phyloP scores from a whole-genome alignment of 2,113 vertebrate species.

The Corynorhinus townsendii region DNA sequence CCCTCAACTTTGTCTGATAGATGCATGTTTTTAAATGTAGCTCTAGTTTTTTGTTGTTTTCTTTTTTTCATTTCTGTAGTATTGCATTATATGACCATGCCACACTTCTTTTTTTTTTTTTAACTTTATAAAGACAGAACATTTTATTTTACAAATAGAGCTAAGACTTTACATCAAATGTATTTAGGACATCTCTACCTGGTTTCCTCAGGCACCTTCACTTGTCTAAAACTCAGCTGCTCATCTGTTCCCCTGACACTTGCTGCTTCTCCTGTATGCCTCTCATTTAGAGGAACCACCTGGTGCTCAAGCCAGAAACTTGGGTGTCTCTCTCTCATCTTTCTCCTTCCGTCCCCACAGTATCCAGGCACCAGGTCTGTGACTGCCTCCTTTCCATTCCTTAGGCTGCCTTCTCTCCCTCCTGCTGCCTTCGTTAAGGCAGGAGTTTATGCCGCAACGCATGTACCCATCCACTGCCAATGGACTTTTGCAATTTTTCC shows the following conservation, averaged over 20 bases:
- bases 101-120: not conserved
- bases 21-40: not conserved
- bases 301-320: not conserved
- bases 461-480: not conserved
- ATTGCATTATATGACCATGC: not conserved
- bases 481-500: not conserved
- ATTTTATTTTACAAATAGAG: conserved; percentile 27
- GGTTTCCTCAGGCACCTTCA: not conserved
- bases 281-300: not conserved
- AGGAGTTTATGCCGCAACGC: not conserved
- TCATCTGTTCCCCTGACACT: not conserved
- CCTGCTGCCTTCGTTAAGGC: not conserved
- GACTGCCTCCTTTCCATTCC: not conserved
- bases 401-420: not conserved
- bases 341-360: not conserved
- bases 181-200: not conserved
- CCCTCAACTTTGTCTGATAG: not conserved
- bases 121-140: not conserved
- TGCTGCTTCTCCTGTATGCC: not conserved
- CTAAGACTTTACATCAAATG: not conserved
- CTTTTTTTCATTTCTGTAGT: not conserved
- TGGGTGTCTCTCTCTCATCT: not conserved
- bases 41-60: too few relatives aligned
- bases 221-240: not conserved
- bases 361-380: not conserved